Conservation (phyloP, 2,888 invertebrate species). For the Torymus auratus region DNA sequence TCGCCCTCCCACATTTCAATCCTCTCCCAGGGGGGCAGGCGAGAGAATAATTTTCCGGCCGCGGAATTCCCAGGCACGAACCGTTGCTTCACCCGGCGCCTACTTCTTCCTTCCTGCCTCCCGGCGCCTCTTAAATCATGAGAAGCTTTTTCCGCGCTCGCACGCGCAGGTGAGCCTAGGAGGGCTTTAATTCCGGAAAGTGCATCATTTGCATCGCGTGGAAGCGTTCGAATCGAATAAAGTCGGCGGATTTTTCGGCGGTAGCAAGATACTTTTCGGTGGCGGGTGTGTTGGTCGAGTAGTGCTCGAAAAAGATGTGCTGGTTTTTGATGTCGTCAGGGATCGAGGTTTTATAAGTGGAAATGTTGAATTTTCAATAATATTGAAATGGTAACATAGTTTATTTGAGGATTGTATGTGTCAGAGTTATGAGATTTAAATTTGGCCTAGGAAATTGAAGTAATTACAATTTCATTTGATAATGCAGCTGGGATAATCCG, state of each 20-base stretch:
- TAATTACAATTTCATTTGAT: too few species aligned
- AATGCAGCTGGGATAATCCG: too few species aligned
- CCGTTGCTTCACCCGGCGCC: not conserved
- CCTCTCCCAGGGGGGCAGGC: not conserved
- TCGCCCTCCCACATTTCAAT: slow-evolving; percentile 3
- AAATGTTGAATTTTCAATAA: too few species aligned
- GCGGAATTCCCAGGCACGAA: slow-evolving; percentile 42
- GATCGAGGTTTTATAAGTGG: too few species aligned
- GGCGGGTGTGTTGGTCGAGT: too few species aligned
- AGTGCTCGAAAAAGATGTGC: too few species aligned
- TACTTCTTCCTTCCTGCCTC: not conserved
- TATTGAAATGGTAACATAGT: too few species aligned
- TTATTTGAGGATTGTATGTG: too few species aligned
- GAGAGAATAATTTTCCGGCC: slow-evolving; percentile 35
- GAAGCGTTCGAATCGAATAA: slow-evolving; percentile 41
- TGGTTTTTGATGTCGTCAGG: too few species aligned
- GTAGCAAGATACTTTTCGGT: too few species aligned
- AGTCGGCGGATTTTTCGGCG: not conserved
- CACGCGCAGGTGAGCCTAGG: slow-evolving; percentile 46
- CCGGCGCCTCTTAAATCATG: slow-evolving; percentile 44
- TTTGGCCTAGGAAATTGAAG: too few species aligned
- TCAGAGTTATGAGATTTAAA: too few species aligned
- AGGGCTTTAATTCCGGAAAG: slow-evolving; percentile 74
- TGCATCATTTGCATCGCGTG: slow-evolving; percentile 74
- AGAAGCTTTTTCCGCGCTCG: slow-evolving; percentile 39